A percentile compares a stretch with the other conserved stretches of the same genome.
Evolutionary conservation across 2,888 invertebrate species (phyloP).

Genomic region (Oscheius sp.): DNA sequence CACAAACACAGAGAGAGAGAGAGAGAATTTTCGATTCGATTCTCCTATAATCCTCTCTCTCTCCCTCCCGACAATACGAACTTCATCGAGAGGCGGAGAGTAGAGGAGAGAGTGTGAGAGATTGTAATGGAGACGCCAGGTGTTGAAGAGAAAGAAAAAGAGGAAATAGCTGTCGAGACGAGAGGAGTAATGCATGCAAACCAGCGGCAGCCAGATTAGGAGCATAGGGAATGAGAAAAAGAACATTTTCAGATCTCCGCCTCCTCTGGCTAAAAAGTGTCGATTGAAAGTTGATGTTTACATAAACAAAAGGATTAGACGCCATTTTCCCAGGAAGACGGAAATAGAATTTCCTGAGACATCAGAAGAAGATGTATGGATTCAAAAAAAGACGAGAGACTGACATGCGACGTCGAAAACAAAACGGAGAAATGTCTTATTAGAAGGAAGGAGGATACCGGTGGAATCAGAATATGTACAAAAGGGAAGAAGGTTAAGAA

Average conservation of each 20-base stretch:
- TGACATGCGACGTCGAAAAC: no score
- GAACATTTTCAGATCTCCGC: background rate
- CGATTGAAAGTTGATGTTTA: no score
- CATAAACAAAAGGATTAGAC: no score
- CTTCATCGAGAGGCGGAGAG: background rate
- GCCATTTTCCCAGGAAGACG: no score
- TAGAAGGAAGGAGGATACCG: conserved; percentile 3
- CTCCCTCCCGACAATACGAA: no score
- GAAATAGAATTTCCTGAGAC: background rate
- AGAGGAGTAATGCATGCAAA: background rate
- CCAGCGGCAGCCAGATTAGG: conserved; percentile 14
- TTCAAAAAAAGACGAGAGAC: no score
- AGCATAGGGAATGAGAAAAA: background rate
- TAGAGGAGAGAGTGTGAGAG: background rate
- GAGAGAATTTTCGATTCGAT: no score
- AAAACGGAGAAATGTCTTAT: background rate
- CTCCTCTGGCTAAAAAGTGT: no score
- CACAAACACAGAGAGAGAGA: no score
- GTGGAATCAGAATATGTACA: conserved; percentile 21
- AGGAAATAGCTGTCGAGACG: background rate
- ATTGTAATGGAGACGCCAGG: conserved; percentile 9
- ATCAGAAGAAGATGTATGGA: no score
- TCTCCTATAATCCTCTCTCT: no score
- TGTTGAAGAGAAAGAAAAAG: background rate
- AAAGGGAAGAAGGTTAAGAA: conserved; percentile 19